These are phyloP conservation scores for Sebastes baramenuke DNA, from an alignment of 2,797 vertebrate species.

Conservation along the genomic window DNA sequence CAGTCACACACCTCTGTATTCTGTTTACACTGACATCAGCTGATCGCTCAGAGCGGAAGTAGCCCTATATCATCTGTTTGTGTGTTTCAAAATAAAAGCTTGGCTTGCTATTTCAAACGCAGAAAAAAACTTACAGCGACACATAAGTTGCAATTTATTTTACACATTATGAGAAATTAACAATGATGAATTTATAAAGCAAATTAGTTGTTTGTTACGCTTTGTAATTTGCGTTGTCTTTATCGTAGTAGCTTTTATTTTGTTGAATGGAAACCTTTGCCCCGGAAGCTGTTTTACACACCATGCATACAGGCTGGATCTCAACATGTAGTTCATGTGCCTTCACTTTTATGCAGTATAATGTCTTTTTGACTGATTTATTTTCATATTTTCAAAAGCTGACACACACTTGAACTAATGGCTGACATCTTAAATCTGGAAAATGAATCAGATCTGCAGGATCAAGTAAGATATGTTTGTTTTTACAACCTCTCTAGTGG, in stretches of 20 bases:
- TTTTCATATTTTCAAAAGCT: not conserved
- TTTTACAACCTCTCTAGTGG: not conserved
- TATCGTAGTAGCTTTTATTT: rapidly evolving
- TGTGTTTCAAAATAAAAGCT: slow-evolving; percentile 64
- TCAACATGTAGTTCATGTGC: not conserved
- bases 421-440: slow-evolving; percentile 47
- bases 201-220: rapidly evolving
- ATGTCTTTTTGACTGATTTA: not conserved
- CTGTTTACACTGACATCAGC: slow-evolving; percentile 74
- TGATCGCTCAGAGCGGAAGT: slow-evolving; percentile 61
- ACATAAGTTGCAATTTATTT: rapidly evolving
- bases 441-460: slow-evolving; percentile 77
- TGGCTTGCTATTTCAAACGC: rapidly evolving
- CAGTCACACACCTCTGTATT: not conserved
- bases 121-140: rapidly evolving
- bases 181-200: rapidly evolving
- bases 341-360: not conserved
- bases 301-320: not conserved
- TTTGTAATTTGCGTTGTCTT: not conserved
- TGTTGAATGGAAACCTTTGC: not conserved
- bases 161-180: rapidly evolving
- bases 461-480: slow-evolving; percentile 72
- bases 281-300: slow-evolving; percentile 48
- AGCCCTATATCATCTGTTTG: rapidly evolving
- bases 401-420: slow-evolving; percentile 44